Evolutionary conservation across 2,888 invertebrate species (phyloP).

Genomic region (Calameuta pallipes): DNA sequence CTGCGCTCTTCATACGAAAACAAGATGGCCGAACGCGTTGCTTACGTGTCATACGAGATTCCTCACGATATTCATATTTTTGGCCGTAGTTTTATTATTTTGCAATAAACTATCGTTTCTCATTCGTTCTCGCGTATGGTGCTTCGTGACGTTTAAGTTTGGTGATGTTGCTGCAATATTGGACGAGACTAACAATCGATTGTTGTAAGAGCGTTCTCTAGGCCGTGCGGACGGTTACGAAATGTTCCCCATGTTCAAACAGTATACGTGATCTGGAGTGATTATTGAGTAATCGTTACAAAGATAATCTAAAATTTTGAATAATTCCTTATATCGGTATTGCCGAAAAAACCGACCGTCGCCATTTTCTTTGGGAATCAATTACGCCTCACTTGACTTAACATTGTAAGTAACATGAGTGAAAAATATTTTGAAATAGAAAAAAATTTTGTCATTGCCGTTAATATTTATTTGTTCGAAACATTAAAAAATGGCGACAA

Average conservation of each 20-base stretch:
- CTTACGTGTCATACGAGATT: conserved; percentile 38
- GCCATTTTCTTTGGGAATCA: background rate
- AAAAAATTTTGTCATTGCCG: background rate
- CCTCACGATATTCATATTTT: conserved; percentile 22
- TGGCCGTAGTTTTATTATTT: background rate
- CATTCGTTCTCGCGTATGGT: background rate
- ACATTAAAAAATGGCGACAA: background rate
- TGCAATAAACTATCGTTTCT: background rate
- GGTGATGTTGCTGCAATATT: background rate
- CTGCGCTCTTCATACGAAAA: conserved; percentile 53
- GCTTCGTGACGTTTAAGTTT: conserved; percentile 3
- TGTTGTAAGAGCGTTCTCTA: background rate
- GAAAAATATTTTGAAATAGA: too few relatives aligned
- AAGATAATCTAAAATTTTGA: background rate
- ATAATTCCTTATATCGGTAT: background rate
- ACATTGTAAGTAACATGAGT: background rate
- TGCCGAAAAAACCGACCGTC: background rate
- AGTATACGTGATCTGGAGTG: background rate
- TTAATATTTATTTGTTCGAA: background rate
- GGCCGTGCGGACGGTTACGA: background rate
- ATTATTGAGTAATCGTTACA: background rate
- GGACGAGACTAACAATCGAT: background rate
- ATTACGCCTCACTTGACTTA: background rate
- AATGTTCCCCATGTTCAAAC: background rate
- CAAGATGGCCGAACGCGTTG: conserved; percentile 58